phyloP scores from a whole-genome alignment of 2,113 vertebrate genomes.

The Onychostoma macrolepis region DNA sequence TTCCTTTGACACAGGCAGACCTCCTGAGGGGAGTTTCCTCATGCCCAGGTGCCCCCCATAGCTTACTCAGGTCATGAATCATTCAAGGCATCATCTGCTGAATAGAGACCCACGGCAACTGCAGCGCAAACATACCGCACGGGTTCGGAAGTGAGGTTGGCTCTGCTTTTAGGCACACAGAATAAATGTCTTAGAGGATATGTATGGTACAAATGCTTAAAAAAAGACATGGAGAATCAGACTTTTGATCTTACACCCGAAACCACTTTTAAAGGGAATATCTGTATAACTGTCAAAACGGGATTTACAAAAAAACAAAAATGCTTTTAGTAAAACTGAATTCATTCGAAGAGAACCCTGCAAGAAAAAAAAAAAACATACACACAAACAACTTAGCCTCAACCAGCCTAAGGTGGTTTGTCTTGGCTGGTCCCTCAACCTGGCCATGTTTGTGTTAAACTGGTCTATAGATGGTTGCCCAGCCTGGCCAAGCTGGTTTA shows the following conservation, averaged over 20 bases:
- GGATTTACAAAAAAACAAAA: background rate
- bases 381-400: no score
- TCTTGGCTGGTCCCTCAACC: background rate
- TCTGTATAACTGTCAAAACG: background rate
- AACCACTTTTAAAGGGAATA: background rate
- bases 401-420: background rate
- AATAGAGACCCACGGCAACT: constrained; percentile 38
- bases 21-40: constrained; percentile 40
- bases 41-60: constrained; percentile 28
- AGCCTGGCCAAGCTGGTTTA: background rate
- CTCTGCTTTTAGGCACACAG: constrained; percentile 18
- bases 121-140: constrained; percentile 17
- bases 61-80: constrained; percentile 46
- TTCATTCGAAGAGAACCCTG: background rate
- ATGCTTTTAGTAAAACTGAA: background rate
- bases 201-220: background rate
- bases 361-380: background rate
- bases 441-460: background rate
- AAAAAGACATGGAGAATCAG: background rate
- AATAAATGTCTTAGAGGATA: constrained; percentile 3
- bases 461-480: background rate
- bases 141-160: constrained; percentile 26
- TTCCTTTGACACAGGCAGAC: constrained; percentile 32
- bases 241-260: background rate
- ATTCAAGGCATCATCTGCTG: constrained; percentile 50